Evolutionary conservation across 2,888 invertebrate genomes (phyloP).

Genomic region (Cephus pulcher): DNA sequence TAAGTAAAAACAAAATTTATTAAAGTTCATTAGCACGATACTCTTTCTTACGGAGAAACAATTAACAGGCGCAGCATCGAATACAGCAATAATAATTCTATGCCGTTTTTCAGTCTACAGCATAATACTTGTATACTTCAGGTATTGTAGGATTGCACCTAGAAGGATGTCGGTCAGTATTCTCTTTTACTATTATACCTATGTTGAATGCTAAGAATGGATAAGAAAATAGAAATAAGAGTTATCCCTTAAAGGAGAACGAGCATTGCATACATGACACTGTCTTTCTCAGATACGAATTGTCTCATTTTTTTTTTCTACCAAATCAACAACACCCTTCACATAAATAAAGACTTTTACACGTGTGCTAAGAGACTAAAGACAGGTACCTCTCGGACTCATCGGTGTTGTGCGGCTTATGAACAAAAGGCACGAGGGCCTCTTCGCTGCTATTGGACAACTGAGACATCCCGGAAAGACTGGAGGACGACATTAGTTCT

Average conservation of each 20-base stretch:
- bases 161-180: too few relatives aligned
- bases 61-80: neutral
- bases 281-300: neutral
- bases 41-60: neutral
- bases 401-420: constrained; percentile 54
- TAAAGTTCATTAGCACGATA: neutral
- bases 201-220: neutral
- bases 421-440: constrained; percentile 58
- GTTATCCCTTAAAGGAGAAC: neutral
- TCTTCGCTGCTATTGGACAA: constrained; percentile 64
- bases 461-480: constrained; percentile 64
- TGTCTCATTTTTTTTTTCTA: neutral
- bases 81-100: neutral
- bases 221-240: neutral
- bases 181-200: neutral
- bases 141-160: too few relatives aligned
- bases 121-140: neutral
- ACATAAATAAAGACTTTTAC: neutral
- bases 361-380: neutral
- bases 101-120: neutral
- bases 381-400: constrained; percentile 50
- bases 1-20: neutral
- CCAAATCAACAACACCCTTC: neutral
- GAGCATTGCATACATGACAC: neutral
- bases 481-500: constrained; percentile 62